phyloP scores from a whole-genome alignment of 2,888 invertebrate genomes.

The Perizoma flavofasciatum region DNA sequence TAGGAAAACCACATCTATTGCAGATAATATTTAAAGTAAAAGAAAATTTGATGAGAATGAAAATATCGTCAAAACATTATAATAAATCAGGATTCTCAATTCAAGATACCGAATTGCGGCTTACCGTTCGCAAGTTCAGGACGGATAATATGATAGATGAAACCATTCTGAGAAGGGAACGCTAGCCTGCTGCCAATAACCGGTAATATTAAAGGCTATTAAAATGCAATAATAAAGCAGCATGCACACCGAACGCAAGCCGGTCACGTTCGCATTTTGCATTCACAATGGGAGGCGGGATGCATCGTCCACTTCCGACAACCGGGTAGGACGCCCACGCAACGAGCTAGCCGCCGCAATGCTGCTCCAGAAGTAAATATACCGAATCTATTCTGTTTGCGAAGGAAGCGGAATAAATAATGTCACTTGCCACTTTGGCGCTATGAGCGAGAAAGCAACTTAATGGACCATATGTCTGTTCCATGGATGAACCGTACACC shows the following conservation, averaged over 20 bases:
- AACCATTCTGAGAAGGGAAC: constrained; percentile 23
- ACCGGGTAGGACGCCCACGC: constrained; percentile 44
- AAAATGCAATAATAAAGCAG: constrained; percentile 51
- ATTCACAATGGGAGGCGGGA: constrained; percentile 59
- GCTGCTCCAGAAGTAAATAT: constrained; percentile 28
- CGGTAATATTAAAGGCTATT: constrained; percentile 38
- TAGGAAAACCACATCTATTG: not conserved
- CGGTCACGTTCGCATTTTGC: constrained; percentile 63
- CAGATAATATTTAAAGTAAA: constrained; percentile 3
- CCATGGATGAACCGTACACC: no score
- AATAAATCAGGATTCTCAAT: constrained; percentile 17
- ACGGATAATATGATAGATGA: constrained; percentile 23
- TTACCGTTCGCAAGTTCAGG: constrained; percentile 17
- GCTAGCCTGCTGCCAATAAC: constrained; percentile 26
- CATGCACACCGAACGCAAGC: constrained; percentile 43
- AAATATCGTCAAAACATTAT: not conserved
- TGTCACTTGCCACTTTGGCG: constrained; percentile 9
- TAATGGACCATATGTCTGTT: no score
- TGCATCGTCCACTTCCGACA: constrained; percentile 61
- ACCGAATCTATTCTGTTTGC: constrained; percentile 28
- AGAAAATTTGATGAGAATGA: not conserved
- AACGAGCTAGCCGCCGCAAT: constrained; percentile 30
- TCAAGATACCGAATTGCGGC: constrained; percentile 17
- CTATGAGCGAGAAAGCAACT: constrained; percentile 3
- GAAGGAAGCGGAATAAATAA: constrained; percentile 14